These are phyloP conservation scores for Percopsis transmontana DNA, from an alignment of 2,113 vertebrate genomes.

Conservation along the genomic window DNA sequence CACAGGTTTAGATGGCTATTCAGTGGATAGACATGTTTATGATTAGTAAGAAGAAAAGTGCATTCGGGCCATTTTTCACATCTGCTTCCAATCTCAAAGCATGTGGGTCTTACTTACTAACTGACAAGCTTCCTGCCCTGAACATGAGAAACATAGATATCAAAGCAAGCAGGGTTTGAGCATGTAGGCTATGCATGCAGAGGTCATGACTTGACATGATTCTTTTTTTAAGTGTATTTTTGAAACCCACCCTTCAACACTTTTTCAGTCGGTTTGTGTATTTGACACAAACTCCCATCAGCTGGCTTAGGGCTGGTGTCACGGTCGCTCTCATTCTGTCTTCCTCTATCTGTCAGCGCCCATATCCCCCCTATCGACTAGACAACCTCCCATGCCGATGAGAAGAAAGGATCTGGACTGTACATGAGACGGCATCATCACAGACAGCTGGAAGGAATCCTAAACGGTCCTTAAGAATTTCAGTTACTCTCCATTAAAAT, in stretches of 20 bases:
- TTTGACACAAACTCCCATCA: conserved; percentile 39
- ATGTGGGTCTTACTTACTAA: neutral
- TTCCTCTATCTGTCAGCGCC: conserved; percentile 56
- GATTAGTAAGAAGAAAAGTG: neutral
- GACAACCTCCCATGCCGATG: conserved; percentile 49
- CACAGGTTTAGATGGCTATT: neutral
- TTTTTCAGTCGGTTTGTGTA: conserved; percentile 44
- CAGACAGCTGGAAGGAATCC: conserved; percentile 51
- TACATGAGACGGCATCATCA: conserved; percentile 51
- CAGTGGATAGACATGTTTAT: neutral
- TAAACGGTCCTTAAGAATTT: conserved; percentile 59
- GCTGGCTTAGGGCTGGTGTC: conserved; percentile 16
- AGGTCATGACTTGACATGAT: conserved; percentile 17
- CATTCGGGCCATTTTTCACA: neutral
- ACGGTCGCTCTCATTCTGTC: conserved; percentile 35
- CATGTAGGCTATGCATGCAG: conserved; percentile 29
- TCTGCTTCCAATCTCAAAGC: too few relatives aligned
- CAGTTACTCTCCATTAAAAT: conserved; percentile 67
- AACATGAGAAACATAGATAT: neutral
- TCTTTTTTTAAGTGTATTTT: conserved; percentile 33
- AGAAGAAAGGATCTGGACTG: conserved; percentile 30
- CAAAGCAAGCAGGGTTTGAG: conserved; percentile 1
- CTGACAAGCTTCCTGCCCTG: neutral
- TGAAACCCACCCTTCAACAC: conserved; percentile 35
- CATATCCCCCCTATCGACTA: conserved; percentile 29